Evolutionary conservation across 2,113 vertebrate genomes (phyloP).

Genomic region (Halcyon senegalensis): DNA sequence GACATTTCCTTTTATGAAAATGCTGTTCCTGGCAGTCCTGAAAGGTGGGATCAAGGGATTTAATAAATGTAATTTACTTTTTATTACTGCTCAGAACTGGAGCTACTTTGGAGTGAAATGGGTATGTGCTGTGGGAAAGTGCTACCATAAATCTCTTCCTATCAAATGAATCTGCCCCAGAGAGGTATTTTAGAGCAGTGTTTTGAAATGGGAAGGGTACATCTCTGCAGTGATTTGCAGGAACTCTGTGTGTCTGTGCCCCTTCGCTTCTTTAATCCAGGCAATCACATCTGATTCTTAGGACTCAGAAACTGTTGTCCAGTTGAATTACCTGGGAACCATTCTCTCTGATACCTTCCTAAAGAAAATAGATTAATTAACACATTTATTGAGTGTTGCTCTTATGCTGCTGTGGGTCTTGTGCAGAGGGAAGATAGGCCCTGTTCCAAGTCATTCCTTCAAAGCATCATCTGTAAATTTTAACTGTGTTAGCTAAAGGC

Average conservation of each 20-base stretch:
- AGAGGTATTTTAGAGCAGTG: background rate
- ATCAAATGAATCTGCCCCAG: conserved; percentile 22
- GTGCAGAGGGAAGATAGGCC: conserved; percentile 33
- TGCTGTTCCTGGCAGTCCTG: conserved; percentile 51
- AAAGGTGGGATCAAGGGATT: conserved; percentile 56
- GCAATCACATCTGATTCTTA: background rate
- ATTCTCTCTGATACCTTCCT: background rate
- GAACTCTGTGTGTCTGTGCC: background rate
- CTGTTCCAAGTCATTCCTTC: conserved; percentile 1
- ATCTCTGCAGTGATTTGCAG: background rate
- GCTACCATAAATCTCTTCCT: conserved; percentile 21
- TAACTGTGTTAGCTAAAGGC: background rate
- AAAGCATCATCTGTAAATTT: conserved; percentile 16
- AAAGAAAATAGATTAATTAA: conserved; percentile 41
- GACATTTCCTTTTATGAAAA: conserved; percentile 53
- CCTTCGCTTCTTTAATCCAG: background rate
- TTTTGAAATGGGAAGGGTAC: conserved; percentile 11
- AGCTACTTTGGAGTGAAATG: conserved; percentile 27
- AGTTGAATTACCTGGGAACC: background rate
- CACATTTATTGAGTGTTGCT: conserved; percentile 15
- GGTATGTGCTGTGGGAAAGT: background rate
- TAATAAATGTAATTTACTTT: conserved; percentile 65
- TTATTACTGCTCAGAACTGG: conserved; percentile 46
- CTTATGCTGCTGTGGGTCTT: background rate
- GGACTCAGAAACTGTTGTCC: background rate